Evolutionary conservation across 2,797 vertebrate species (phyloP).

Genomic region (Lepus townsendii): DNA sequence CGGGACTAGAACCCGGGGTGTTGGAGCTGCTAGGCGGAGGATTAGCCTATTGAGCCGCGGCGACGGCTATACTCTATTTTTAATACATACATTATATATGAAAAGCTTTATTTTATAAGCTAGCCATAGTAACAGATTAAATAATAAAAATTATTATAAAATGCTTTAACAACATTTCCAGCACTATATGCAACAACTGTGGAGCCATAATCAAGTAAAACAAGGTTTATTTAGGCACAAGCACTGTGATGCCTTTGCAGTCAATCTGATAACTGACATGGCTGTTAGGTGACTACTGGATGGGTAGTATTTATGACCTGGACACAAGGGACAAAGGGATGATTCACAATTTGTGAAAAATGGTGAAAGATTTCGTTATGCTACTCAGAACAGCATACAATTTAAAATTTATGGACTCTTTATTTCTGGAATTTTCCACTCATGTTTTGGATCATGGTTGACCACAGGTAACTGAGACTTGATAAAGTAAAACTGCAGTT

Average conservation of each 20-base stretch:
- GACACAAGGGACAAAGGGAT: background rate
- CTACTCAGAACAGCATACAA: background rate
- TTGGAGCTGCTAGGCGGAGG: too few species aligned
- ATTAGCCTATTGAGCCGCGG: too few species aligned
- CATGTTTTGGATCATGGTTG: background rate
- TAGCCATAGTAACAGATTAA: background rate
- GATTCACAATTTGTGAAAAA: background rate
- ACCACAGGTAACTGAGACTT: background rate
- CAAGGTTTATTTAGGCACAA: background rate
- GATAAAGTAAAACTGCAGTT: background rate
- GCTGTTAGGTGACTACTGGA: background rate
- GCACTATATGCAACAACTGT: background rate
- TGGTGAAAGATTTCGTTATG: background rate
- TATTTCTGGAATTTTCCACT: background rate
- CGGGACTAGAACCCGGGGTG: too few species aligned
- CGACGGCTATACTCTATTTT: background rate
- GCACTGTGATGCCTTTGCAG: too few species aligned
- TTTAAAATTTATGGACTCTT: background rate
- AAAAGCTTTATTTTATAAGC: background rate
- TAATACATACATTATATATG: background rate
- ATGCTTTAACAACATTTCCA: background rate
- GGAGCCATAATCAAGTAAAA: background rate
- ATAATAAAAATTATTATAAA: background rate
- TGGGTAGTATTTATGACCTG: rapidly evolving
- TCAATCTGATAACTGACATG: background rate